Conservation (phyloP, 2,888 invertebrate genomes). For the Troides oblongomaculatus region DNA sequence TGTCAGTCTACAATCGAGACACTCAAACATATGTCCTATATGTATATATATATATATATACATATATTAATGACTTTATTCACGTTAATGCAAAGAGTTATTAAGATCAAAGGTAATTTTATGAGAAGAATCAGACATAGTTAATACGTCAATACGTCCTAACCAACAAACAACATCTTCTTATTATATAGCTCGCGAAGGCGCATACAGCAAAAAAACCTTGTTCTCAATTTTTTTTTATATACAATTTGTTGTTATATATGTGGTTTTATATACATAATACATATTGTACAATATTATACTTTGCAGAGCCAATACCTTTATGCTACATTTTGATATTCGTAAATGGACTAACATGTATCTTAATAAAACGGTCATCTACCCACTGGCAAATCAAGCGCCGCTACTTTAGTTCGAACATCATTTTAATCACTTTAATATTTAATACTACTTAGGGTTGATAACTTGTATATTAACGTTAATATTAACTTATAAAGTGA, state of each 20-base stretch:
- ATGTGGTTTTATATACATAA: neutral
- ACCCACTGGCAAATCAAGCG: conserved; percentile 3
- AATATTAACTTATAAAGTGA: neutral
- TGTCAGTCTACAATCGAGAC: too few species aligned
- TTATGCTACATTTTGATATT: neutral
- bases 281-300: neutral
- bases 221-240: neutral
- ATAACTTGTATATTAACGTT: neutral
- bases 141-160: neutral
- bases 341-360: conserved; percentile 7
- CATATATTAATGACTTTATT: neutral
- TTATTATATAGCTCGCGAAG: neutral
- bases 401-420: neutral
- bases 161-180: neutral
- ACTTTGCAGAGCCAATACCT: neutral
- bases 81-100: neutral
- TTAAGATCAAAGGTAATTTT: neutral
- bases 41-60: too few species aligned
- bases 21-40: neutral
- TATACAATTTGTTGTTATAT: neutral
- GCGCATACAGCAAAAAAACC: neutral
- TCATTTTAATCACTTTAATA: conserved; percentile 8
- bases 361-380: conserved; percentile 15
- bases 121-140: neutral
- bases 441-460: conserved; percentile 1